phyloP scores from a whole-genome alignment of 2,113 vertebrate genomes.

The Theropithecus gelada region DNA sequence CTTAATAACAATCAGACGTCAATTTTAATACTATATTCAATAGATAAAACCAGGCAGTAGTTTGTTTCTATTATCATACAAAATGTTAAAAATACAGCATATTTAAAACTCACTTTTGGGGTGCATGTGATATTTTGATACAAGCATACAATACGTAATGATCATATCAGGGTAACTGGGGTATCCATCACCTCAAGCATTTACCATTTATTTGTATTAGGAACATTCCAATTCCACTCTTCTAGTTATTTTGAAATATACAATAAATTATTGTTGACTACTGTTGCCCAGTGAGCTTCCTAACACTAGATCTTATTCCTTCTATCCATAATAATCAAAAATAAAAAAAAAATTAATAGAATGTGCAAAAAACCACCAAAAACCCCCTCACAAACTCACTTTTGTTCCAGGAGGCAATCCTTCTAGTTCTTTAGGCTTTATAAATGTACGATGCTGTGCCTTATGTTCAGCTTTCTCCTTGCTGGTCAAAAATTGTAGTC shows the following conservation, averaged over 20 bases:
- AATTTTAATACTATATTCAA: conserved; percentile 28
- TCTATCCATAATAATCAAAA: not conserved
- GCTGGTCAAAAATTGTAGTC: conserved; percentile 95
- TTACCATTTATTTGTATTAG: not conserved
- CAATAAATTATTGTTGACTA: not conserved
- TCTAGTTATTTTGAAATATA: not conserved
- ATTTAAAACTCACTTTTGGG: conserved; percentile 88
- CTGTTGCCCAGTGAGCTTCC: not conserved
- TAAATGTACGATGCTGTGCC: conserved; percentile 93
- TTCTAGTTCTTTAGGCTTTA: conserved; percentile 93
- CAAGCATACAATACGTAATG: not conserved
- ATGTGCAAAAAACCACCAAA: too few species aligned
- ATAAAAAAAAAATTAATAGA: too few species aligned
- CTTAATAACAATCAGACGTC: not conserved
- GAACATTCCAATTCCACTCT: not conserved
- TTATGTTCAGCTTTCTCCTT: conserved; percentile 96
- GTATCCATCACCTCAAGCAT: not conserved
- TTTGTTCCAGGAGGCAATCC: conserved; percentile 97
- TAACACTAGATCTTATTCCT: not conserved
- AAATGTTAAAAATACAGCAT: conserved; percentile 42
- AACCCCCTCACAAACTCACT: conserved; percentile 80
- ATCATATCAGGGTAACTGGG: not conserved
- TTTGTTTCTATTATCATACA: not conserved
- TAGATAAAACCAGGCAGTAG: not conserved
- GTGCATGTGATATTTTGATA: not conserved